These are phyloP conservation scores for Smittia sp. DNA, from an alignment of 2,888 invertebrate genomes.

Conservation along the genomic window DNA sequence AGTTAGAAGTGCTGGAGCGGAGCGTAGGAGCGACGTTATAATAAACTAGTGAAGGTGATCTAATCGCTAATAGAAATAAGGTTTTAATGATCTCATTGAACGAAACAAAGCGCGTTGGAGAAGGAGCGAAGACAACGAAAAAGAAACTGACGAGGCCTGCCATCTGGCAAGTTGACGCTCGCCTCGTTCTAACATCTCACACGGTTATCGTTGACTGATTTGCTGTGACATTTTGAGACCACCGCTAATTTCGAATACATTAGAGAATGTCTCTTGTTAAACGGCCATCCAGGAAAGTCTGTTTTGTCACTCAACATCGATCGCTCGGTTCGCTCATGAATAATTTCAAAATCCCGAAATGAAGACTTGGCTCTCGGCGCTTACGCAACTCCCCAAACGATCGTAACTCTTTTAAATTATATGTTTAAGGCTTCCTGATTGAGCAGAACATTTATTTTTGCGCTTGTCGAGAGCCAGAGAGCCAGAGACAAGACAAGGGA, in stretches of 20 bases:
- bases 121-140: not conserved
- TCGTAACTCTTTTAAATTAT: conserved; percentile 21
- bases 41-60: conserved; percentile 32
- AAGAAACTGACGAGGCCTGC: not conserved
- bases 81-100: conserved; percentile 39
- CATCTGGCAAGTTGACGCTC: conserved; percentile 31
- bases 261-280: not conserved
- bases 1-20: not conserved
- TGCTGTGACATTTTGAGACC: conserved; percentile 22
- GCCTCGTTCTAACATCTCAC: not conserved
- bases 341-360: not conserved
- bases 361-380: not conserved
- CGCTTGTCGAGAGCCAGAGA: not conserved
- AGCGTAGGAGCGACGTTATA: conserved; percentile 27
- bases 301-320: conserved; percentile 12
- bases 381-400: conserved; percentile 18
- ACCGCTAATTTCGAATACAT: conserved; percentile 14
- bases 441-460: conserved; percentile 18
- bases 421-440: conserved; percentile 37
- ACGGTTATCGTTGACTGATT: conserved; percentile 10
- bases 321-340: not conserved
- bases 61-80: conserved; percentile 39
- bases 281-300: not conserved
- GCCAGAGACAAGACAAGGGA: not conserved
- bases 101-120: conserved; percentile 9